These are phyloP conservation scores for Pterocles gutturalis DNA, from an alignment of 2,113 vertebrate species.

Conservation along the genomic window DNA sequence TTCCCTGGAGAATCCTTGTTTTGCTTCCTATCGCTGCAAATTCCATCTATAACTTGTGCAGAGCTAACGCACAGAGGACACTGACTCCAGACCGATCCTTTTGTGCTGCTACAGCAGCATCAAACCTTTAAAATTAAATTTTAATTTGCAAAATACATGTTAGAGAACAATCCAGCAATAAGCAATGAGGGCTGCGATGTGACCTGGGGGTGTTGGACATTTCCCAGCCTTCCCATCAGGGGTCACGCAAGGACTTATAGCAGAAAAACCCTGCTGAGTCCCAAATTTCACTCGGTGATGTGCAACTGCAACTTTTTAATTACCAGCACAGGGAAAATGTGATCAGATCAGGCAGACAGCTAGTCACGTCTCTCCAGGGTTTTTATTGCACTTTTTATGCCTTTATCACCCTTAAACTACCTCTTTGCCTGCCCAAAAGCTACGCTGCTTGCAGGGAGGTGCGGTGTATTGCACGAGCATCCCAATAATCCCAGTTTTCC, in stretches of 20 bases:
- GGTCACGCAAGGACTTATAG: not conserved
- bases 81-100: not conserved
- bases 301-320: not conserved
- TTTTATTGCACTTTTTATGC: not conserved
- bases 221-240: too few species aligned
- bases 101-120: not conserved
- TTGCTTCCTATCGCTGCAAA: not conserved
- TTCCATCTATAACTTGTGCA: not conserved
- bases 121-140: not conserved
- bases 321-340: rapidly evolving
- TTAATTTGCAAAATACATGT: not conserved
- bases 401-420: not conserved
- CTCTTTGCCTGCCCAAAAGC: not conserved
- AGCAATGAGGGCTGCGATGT: not conserved
- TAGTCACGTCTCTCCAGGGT: too few species aligned
- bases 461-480: not conserved
- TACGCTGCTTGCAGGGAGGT: too few species aligned
- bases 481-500: not conserved
- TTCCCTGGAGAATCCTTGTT: not conserved
- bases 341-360: rapidly evolving
- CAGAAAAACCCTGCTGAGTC: not conserved
- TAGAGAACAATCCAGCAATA: not conserved
- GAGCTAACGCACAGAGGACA: not conserved
- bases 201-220: not conserved
- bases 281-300: not conserved